These are phyloP conservation scores for Hycleus cichorii DNA, from an alignment of 1,140 invertebrate genomes.

Conservation along the genomic window DNA sequence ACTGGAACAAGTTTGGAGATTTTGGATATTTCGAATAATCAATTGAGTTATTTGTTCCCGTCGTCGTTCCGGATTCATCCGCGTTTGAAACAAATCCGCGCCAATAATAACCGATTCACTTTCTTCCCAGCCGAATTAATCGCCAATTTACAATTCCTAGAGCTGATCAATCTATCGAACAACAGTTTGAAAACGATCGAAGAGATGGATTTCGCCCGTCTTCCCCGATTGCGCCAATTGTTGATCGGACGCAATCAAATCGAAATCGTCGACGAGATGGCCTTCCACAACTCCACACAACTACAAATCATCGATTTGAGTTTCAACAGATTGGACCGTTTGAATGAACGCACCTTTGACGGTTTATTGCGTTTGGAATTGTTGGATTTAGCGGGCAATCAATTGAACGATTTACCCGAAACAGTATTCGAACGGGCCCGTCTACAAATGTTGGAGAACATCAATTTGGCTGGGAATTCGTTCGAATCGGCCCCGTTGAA, in stretches of 20 bases:
- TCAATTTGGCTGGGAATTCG: conserved; percentile 70
- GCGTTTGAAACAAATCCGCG: conserved; percentile 57
- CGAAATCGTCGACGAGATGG: conserved; percentile 73
- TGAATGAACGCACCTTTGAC: conserved; percentile 75
- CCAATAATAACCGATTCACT: conserved; percentile 67
- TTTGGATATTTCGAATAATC: conserved; percentile 67
- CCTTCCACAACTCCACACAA: conserved; percentile 85
- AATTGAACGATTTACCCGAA: conserved; percentile 65
- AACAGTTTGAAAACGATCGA: conserved; percentile 72
- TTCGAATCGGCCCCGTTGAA: conserved; percentile 72
- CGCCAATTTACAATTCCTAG: conserved; percentile 62
- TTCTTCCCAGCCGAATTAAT: conserved; percentile 77
- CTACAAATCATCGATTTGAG: conserved; percentile 69
- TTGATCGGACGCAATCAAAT: conserved; percentile 67
- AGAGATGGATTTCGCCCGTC: conserved; percentile 75
- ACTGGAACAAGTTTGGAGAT: conserved; percentile 62
- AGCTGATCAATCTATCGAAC: conserved; percentile 63
- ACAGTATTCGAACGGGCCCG: conserved; percentile 75
- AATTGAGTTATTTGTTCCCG: conserved; percentile 69
- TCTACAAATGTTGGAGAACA: conserved; percentile 70
- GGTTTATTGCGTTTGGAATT: conserved; percentile 67
- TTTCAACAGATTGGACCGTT: conserved; percentile 63
- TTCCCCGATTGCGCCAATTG: conserved; percentile 61
- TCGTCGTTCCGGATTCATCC: conserved; percentile 78
- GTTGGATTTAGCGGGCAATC: conserved; percentile 69